A percentile compares a stretch with the other conserved stretches of the same genome.
Evolutionary conservation across 2,888 invertebrate species (phyloP).

Genomic region (Priapulus caudatus): DNA sequence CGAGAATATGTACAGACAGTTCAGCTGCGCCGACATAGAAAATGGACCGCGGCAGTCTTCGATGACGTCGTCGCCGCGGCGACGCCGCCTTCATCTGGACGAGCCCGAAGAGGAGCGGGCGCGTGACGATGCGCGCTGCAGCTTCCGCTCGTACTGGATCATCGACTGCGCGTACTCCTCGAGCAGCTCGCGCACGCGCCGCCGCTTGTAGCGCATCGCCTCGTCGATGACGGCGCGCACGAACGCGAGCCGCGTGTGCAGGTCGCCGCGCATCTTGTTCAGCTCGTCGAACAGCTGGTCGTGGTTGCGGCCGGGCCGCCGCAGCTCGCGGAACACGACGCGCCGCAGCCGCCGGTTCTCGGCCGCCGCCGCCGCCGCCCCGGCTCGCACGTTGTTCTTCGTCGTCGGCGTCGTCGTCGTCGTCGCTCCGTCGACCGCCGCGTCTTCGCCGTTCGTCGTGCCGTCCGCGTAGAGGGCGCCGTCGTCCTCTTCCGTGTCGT

Average conservation of each 20-base stretch:
- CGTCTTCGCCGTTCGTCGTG: neutral
- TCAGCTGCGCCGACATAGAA: no score
- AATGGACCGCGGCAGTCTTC: neutral
- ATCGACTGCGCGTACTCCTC: neutral
- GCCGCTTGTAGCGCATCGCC: neutral
- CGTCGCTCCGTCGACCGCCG: neutral
- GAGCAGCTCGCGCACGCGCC: neutral
- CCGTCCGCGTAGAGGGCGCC: neutral
- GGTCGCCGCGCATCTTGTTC: conserved; percentile 1
- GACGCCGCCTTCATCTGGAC: no score
- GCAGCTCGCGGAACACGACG: neutral
- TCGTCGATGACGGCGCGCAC: neutral
- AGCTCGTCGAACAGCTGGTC: neutral
- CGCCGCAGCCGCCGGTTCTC: neutral
- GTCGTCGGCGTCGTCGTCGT: no score
- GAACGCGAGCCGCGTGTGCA: neutral
- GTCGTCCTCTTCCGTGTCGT: neutral
- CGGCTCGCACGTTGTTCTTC: neutral
- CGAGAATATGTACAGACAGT: no score
- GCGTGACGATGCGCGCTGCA: neutral
- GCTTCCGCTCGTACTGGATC: neutral
- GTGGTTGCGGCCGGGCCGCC: neutral
- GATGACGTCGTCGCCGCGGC: no score
- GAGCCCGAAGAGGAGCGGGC: no score
- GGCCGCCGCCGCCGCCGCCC: neutral